A percentile compares a stretch with the other conserved stretches of the same genome.
Conservation (phyloP, 2,888 invertebrate genomes). For the Amphiduros pacificus region DNA sequence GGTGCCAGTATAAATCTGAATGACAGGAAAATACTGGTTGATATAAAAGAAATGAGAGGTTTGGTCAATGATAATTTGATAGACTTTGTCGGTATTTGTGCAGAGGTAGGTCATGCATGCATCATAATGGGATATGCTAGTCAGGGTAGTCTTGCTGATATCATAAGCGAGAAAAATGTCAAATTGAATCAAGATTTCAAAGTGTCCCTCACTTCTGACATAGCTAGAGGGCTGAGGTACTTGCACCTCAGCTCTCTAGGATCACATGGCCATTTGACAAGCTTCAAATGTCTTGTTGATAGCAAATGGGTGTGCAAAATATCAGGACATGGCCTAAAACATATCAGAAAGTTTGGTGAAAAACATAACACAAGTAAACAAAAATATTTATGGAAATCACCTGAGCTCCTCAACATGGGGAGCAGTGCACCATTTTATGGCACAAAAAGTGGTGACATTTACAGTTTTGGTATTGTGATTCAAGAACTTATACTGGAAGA, state of each 20-base stretch:
- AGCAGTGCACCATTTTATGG: background rate
- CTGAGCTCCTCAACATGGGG: background rate
- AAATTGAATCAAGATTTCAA: background rate
- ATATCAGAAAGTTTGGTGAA: background rate
- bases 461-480: background rate
- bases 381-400: background rate
- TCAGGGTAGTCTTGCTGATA: background rate
- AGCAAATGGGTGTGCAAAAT: background rate
- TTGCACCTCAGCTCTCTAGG: background rate
- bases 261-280: background rate
- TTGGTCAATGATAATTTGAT: background rate
- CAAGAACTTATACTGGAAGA: background rate
- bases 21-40: background rate
- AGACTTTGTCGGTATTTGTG: background rate
- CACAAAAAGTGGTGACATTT: background rate
- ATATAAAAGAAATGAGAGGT: background rate
- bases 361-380: background rate
- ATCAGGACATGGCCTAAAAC: background rate
- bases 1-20: no score
- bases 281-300: background rate
- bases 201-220: background rate
- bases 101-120: background rate
- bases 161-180: background rate
- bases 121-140: background rate
- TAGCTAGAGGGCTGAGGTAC: background rate